Evolutionary conservation across 2,888 invertebrate genomes (phyloP), one percentile per base, ranked within the genome.

Genomic region (Mechanitis messenoides): DNA sequence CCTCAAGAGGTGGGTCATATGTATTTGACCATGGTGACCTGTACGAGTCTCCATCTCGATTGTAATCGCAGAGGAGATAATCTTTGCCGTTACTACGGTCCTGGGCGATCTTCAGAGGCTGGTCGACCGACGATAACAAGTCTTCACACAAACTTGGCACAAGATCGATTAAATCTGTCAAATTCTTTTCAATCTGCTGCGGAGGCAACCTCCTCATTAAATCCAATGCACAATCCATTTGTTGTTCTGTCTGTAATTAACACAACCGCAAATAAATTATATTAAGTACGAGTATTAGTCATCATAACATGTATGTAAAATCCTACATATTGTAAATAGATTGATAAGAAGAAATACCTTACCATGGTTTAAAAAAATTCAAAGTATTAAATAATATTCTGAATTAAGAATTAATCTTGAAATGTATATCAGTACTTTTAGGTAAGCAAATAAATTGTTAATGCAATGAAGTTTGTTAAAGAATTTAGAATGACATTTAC

Each of bases 11-110:
- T 20, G 99, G 99, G 83, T 98, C 97, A 77, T 99, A 99, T 0
- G 96, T 95, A 85, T 99, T 99, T 70, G 98, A 98, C 99, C 99
- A 99, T 1, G 99, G 99, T 31, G 99, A 99, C 76, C 97, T 94
- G 87, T 98, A 98, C 1, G 98, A 98, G 88, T 99, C 99, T 33
- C 99, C 99, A 85, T 99, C 99, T 72, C 99, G 93, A 87, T 99
- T 99, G 82, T 99, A 99, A 90, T 99, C 99, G 85, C 99, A 99
- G 33, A 99, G 90, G 64, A 99, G 92, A 85, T 98, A 99, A 85
- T 99, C 99, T 85, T 97, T 98, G 56, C 98, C 98, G 70, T 95
- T 95, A 77, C 95, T 95, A 79, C 96, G 96, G 85, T 99, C 99
- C 84, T 95, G 94, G 65, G 98, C 98, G 75, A 99, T 97, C 92